A percentile compares a stretch with the other conserved stretches of the same genome.
phyloP scores from a whole-genome alignment of 2,797 vertebrate genomes.

The Luscinia luscinia region DNA sequence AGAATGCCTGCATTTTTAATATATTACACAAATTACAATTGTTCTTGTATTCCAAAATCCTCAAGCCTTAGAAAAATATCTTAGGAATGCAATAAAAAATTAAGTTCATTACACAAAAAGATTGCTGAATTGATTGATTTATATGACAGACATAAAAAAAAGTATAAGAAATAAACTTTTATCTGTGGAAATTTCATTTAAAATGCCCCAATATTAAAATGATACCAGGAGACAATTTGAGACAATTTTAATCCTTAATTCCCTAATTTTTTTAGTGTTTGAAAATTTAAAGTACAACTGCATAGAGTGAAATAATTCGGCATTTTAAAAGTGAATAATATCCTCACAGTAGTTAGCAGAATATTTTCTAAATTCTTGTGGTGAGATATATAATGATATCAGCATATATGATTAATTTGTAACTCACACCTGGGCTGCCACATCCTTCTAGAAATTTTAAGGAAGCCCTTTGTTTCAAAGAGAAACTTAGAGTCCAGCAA shows the following conservation, averaged over 20 bases:
- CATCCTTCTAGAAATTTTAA: not conserved
- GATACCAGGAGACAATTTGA: conserved; percentile 6
- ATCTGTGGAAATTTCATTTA: conserved; percentile 5
- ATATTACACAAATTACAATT: not conserved
- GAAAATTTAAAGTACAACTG: not conserved
- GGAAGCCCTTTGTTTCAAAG: not conserved
- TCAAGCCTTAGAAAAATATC: not conserved
- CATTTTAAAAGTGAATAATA: not conserved
- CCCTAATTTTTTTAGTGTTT: not conserved
- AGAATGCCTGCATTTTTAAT: not conserved
- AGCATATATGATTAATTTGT: not conserved
- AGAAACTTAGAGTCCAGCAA: not conserved
- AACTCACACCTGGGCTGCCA: not conserved
- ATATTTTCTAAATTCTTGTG: not conserved
- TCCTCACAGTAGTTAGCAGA: not conserved
- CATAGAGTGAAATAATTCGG: not conserved
- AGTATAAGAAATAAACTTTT: not conserved
- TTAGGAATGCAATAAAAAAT: not conserved
- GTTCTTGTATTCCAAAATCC: not conserved
- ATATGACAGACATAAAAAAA: not conserved
- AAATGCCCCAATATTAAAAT: not conserved
- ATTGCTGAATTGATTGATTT: not conserved
- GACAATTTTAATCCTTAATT: conserved; percentile 13
- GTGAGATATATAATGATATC: not conserved
- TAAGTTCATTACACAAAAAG: conserved; percentile 1